These are phyloP conservation scores for Pheosia tremula DNA, from an alignment of 2,888 invertebrate species.

Conservation along the genomic window DNA sequence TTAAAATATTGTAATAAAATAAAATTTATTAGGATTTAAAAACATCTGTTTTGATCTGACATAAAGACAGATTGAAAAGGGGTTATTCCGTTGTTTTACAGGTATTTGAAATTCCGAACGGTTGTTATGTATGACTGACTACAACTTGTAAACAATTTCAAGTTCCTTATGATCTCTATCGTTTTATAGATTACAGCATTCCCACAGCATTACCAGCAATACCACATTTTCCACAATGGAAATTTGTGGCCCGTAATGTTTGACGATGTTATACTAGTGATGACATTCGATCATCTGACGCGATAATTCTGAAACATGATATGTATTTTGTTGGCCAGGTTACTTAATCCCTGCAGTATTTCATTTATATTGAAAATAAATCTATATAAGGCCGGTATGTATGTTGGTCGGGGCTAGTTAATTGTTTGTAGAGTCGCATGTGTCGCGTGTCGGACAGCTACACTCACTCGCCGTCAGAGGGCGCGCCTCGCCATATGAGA, in stretches of 20 bases:
- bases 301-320: too few relatives aligned
- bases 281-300: too few relatives aligned
- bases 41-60: background rate
- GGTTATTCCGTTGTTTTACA: background rate
- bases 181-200: too few relatives aligned
- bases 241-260: too few relatives aligned
- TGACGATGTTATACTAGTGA: too few relatives aligned
- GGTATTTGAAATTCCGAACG: background rate
- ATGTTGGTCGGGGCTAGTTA: conserved; percentile 52
- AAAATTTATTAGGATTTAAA: background rate
- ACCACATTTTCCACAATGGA: too few relatives aligned
- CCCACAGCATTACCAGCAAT: too few relatives aligned
- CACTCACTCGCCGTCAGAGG: conserved; percentile 39
- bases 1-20: background rate
- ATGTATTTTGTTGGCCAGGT: too few relatives aligned
- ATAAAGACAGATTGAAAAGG: background rate
- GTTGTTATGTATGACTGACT: background rate
- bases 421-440: conserved; percentile 53
- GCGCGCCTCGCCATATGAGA: conserved; percentile 29
- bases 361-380: too few relatives aligned
- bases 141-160: too few relatives aligned
- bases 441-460: conserved; percentile 42
- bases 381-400: conserved; percentile 3
- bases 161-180: too few relatives aligned
- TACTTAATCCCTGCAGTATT: too few relatives aligned